Evolutionary conservation across 2,113 vertebrate species (phyloP), one percentile per base, ranked within the genome.

Genomic region (Anser cygnoides): DNA sequence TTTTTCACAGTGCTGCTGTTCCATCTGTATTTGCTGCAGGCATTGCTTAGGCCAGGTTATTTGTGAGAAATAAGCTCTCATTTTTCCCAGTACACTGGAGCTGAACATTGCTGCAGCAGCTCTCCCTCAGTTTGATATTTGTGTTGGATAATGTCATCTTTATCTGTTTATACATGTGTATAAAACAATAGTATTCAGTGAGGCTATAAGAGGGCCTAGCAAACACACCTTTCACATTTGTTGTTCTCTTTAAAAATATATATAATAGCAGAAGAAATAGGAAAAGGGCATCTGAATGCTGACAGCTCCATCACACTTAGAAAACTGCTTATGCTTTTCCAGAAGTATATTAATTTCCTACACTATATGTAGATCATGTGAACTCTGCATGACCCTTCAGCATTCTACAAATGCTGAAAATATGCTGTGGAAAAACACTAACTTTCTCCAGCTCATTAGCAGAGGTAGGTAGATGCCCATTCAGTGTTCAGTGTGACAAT

Each of bases 291-390:
- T 28, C 31, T 31, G 21, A 83, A 73, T 59, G 28, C 5, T 37
- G 35, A 37, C 39, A 83, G 29, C 31, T 79, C 20, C 66, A 12
- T 86, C 75, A 87, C 13, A 17, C 13, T 87, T 86, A 43, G 57
- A 67, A 78, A 95, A 74, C 61, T 74, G 4, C 11, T 67, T 96
- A 25, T 65, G 29, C 82, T 97, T 95, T 96, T 88, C 65, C 46
- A 39, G 70, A 90, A 78, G 8, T 7, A 1, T 81, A 71, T 91
- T 77, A 75, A 66, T 86, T 90, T 92, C 78, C 37, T 80, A 35
- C 29, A 66, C 5, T 54, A 68, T 57, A 28, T 58, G 17, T 58
- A 74, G 68, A 72, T 18, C 16, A 25, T 25, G 3, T 61, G 46
- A 91, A 86, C 13, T 67, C 52, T 79, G 6, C 16, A 52, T 73